Percentiles rank a stretch among this genome's conserved stretches.
These are phyloP conservation scores for Cataglyphis livida DNA, from an alignment of 2,888 invertebrate genomes.

Conservation along the genomic window DNA sequence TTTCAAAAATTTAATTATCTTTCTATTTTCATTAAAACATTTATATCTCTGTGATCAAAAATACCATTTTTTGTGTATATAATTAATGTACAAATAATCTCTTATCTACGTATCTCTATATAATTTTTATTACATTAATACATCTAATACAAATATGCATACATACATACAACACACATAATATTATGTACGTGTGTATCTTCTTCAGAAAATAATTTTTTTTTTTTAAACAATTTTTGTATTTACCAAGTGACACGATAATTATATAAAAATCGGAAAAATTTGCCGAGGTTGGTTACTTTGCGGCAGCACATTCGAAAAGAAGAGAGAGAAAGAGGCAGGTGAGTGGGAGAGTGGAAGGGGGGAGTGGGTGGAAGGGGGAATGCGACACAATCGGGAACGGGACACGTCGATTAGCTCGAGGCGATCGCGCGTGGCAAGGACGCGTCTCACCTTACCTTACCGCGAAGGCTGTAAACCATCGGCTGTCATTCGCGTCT, in stretches of 20 bases:
- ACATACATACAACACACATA: neutral
- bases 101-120: neutral
- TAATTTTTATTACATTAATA: neutral
- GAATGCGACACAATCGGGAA: constrained; percentile 54
- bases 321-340: neutral
- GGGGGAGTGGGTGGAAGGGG: neutral
- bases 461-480: constrained; percentile 63
- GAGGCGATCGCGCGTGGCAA: constrained; percentile 68
- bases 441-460: constrained; percentile 66
- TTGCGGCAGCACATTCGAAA: neutral
- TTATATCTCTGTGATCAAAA: neutral
- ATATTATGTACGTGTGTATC: no score
- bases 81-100: neutral
- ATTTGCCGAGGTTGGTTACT: constrained; percentile 21
- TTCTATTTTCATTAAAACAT: neutral
- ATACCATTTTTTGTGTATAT: neutral
- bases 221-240: neutral
- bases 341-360: no score
- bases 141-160: neutral
- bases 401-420: constrained; percentile 60
- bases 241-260: neutral
- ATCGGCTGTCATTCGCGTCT: constrained; percentile 60
- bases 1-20: neutral
- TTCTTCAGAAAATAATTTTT: neutral
- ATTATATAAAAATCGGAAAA: constrained; percentile 2